These are phyloP conservation scores for Shargacucullia verbasci DNA, from an alignment of 2,888 invertebrate species.

Conservation along the genomic window DNA sequence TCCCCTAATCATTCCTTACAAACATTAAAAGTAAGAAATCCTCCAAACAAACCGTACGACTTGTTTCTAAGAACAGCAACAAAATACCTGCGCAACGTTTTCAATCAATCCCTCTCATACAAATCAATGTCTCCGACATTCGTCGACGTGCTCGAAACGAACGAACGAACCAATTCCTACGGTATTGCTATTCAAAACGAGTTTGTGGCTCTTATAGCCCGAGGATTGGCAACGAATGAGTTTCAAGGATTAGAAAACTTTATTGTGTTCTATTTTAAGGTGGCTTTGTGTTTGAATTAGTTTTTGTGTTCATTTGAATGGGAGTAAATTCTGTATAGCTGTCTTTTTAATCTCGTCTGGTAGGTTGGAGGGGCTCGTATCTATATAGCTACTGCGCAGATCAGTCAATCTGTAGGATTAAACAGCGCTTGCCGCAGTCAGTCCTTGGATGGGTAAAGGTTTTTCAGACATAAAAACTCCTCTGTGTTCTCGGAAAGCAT, in stretches of 20 bases:
- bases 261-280: slow-evolving; percentile 48
- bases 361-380: no score
- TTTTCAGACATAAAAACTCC: no score
- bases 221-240: slow-evolving; percentile 49
- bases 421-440: no score
- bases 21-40: neutral
- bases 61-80: slow-evolving; percentile 28
- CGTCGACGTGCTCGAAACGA: slow-evolving; percentile 31
- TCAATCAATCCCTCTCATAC: slow-evolving; percentile 63
- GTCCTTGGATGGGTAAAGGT: no score
- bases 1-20: no score
- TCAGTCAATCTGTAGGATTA: no score
- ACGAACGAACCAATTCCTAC: slow-evolving; percentile 55
- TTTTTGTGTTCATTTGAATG: slow-evolving; percentile 35
- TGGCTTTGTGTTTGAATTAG: slow-evolving; percentile 44
- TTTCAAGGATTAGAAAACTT: slow-evolving; percentile 56
- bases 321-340: no score
- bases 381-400: no score
- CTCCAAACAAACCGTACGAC: slow-evolving; percentile 17
- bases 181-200: slow-evolving; percentile 59
- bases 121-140: slow-evolving; percentile 53
- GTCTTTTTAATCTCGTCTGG: no score
- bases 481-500: no score
- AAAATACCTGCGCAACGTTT: slow-evolving; percentile 49
- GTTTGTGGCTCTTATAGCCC: slow-evolving; percentile 52